Evolutionary conservation across 1,140 invertebrate species (phyloP), one percentile per base, ranked within the genome.

Genomic region (Fopius arisanus): DNA sequence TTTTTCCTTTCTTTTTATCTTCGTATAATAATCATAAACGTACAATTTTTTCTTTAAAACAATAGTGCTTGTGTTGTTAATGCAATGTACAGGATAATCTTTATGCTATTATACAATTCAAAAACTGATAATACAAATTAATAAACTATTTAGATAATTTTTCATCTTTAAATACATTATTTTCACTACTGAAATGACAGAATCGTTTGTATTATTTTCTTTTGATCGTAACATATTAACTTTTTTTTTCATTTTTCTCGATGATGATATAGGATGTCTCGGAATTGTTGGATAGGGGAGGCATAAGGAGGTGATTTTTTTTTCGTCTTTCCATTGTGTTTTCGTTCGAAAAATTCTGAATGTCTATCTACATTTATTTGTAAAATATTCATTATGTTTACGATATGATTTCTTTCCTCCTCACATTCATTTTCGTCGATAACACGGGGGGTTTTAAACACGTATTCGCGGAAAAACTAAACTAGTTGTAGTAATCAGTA

Each of bases 331-430:
- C 26, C 7, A 16, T 33, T 33, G 6, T 31, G n/a, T 65, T 33
- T 31, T n/a, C n/a, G 26, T 31, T 31, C 14, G 16, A 65, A 65
- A 65, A 65, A 82, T 84, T 78, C 66, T 76, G 78, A 84, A 85
- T 82, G 74, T 83, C 80, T 87, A 87, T 86, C 86, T 87, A 87
- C 85, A 87, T 78, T 81, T 80, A 82, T 82, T 85, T 87, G 86
- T 87, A 87, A 88, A 88, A 88, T 87, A 87, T 87, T 87, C 85
- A 84, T 86, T 84, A 85, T 72, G 84, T 88, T 87, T 87, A 88
- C 85, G 86, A 88, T 88, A 88, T 88, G 86, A 86, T 88, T 88
- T 87, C 63, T 71, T 83, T 80, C 79, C 67, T 77, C 77, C 77
- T 81, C 75, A 28, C 77, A 75, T 76, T 70, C 51, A 40, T 70